Conservation (phyloP, 1,140 invertebrate genomes). For the Drosophila murphyi region DNA sequence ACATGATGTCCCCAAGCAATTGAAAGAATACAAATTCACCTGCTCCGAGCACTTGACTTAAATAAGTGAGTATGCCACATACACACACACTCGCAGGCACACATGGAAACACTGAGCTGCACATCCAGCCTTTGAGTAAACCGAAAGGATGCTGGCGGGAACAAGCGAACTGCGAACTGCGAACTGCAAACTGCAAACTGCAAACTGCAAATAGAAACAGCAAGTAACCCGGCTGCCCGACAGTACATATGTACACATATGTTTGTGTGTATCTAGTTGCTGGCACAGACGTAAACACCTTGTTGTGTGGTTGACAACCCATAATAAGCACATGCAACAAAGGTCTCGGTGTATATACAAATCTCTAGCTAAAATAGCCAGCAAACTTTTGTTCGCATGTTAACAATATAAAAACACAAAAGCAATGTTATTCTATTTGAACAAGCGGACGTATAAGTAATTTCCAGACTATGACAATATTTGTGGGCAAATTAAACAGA, state of each 20-base stretch:
- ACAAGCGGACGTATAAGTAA: background rate
- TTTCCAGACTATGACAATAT: slow-evolving; percentile 1
- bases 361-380: background rate
- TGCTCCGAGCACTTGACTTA: background rate
- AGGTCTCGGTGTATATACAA: background rate
- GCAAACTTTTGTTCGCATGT: background rate
- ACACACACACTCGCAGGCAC: background rate
- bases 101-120: background rate
- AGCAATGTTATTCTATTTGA: slow-evolving; percentile 2
- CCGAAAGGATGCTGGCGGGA: background rate
- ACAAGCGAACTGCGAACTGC: background rate
- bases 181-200: background rate
- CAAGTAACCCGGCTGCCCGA: background rate
- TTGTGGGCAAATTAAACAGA: background rate
- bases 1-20: slow-evolving; percentile 1
- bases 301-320: background rate
- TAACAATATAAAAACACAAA: background rate
- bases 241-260: background rate
- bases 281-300: background rate
- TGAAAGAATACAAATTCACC: slow-evolving; percentile 3
- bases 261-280: background rate
- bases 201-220: background rate
- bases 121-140: background rate
- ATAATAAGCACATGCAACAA: background rate
- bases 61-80: background rate